Evolutionary conservation across 1,140 invertebrate species (phyloP), one percentile per base, ranked within the genome.

Genomic region (Choristoneura fumiferana): DNA sequence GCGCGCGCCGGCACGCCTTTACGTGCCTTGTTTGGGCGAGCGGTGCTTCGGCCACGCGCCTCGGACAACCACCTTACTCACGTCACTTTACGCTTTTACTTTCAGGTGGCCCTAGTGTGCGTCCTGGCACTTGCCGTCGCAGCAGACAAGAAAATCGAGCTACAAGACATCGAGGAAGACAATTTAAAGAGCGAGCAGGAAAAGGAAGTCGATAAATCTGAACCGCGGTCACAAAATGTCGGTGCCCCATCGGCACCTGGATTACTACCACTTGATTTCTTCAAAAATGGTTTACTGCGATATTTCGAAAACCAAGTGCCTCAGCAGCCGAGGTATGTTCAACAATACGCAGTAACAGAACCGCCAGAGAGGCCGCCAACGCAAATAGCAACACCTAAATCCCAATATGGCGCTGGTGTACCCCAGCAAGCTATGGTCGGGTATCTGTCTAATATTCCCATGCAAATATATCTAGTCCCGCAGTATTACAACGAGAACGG

Each of bases 141-240:
- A 57, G 77, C 76, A 17, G 89, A 90, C 17, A 90, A 90, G 70
- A 89, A 90, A 70, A 89, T 90, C 10, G 80, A 86, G 57, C 59
- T 90, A 22, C 82, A 90, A 67, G 89, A 90, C 64, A 90, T 90
- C 10, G 89, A 90, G 58, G 84, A 89, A 39, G 89, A 90, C 58
- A 90, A 89, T 54, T 67, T 90, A 29, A 88, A 84, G 35, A 90
- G 84, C 59, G 89, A 90, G 73, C 78, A 79, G 39, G 70, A 81
- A 65, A 87, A 67, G 15, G 66, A 69, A 0, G 10, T 60, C 8
- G 67, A 73, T 10, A 69, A 60, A 40, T 39, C 53, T 8, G 64
- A 69, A 18, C 33, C 37, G 18, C 36, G 60, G 34, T 53, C 71
- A 67, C 60, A 71, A 71, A 37, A 35, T 49, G 5, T 67, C 56